A percentile compares a stretch with the other conserved stretches of the same genome.
Conservation (phyloP, 2,797 vertebrate genomes). For the Loris lydekkerianus region DNA sequence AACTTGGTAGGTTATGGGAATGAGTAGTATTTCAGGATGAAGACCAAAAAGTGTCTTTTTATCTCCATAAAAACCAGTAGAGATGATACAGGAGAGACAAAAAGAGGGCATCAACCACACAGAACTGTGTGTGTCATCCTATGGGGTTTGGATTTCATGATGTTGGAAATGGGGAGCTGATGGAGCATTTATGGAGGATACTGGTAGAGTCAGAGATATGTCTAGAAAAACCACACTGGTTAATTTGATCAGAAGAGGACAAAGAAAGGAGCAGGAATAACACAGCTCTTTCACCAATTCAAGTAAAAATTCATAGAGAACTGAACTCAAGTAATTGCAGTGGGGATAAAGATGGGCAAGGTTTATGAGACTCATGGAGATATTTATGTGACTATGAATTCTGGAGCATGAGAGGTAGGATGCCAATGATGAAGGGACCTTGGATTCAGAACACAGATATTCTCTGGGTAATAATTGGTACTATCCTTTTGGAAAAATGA, state of each 20-base stretch:
- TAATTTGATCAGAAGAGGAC: neutral
- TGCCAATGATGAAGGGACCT: neutral
- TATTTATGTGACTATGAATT: neutral
- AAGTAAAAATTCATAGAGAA: neutral
- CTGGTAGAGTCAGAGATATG: neutral
- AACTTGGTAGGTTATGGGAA: neutral
- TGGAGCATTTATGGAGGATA: neutral
- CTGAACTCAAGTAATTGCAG: neutral
- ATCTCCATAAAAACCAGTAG: neutral
- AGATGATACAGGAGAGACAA: neutral
- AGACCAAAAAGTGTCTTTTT: neutral
- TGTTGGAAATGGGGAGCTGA: neutral
- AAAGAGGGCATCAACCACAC: neutral
- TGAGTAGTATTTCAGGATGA: slow-evolving; percentile 2
- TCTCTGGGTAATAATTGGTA: neutral
- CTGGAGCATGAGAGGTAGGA: neutral
- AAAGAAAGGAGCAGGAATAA: neutral
- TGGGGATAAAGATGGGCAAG: neutral
- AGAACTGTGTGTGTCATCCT: neutral
- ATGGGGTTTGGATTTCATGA: neutral
- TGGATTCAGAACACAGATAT: neutral
- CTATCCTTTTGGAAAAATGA: neutral
- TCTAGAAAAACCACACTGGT: neutral
- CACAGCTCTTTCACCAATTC: neutral
- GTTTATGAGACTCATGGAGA: neutral